These are phyloP conservation scores for Aricia agestis DNA, from an alignment of 1,140 invertebrate genomes.

Conservation along the genomic window DNA sequence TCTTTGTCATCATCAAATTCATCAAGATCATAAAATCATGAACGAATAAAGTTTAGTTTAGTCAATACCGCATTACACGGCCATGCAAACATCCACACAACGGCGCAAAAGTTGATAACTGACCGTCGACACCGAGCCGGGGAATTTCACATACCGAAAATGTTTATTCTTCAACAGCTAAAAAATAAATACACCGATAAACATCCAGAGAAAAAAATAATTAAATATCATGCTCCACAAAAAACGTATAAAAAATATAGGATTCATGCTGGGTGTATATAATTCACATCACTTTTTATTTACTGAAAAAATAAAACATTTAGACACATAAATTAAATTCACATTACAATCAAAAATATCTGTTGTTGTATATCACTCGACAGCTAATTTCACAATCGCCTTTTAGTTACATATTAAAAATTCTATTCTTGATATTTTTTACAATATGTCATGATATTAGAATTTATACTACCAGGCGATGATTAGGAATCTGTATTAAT, in stretches of 20 bases:
- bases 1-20: no score
- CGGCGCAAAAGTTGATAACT: constrained; percentile 63
- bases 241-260: constrained; percentile 28
- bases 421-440: no score
- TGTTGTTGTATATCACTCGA: no score
- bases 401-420: no score
- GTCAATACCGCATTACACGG: constrained; percentile 16
- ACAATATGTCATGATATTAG: no score
- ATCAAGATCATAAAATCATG: no score
- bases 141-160: constrained; percentile 76
- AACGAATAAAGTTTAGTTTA: neutral
- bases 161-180: constrained; percentile 76
- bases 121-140: constrained; percentile 71
- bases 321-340: no score
- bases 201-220: constrained; percentile 56
- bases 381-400: no score
- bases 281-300: neutral
- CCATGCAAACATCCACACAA: constrained; percentile 65
- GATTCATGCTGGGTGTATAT: constrained; percentile 23
- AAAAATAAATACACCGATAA: constrained; percentile 74
- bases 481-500: no score
- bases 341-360: no score
- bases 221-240: constrained; percentile 25
- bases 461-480: no score
- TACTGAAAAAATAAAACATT: no score